Base-by-base conservation (phyloP, 2,888 invertebrate genomes). In the Eretmocerus hayati region DNA sequence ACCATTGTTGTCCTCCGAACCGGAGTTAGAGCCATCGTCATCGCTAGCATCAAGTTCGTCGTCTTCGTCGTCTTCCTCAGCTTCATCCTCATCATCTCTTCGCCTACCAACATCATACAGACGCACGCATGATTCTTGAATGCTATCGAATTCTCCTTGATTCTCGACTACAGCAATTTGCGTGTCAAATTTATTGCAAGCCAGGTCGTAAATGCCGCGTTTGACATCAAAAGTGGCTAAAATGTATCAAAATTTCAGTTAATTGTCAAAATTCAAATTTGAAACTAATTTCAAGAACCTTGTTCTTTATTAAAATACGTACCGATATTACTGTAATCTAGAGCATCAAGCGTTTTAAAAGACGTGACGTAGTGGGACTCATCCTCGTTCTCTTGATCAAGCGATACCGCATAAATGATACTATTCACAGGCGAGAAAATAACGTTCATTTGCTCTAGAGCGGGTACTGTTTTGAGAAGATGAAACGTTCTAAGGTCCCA, bases 401-500 rank as follows among this genome's bases (percentile, higher is more conserved):
- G 76, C 26, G 84, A 81, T 22, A 88, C 83, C 13, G 93, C 92
- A 73, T 94, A 97, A 52, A 97, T 83, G 22, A 90, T 87, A 59
- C 85, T 85, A 58, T 88, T 89, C 46, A 85, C 78, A 3, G 89
- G 85, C 49, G 92, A 94, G 73, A 99, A 99, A 51, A 84, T 79
- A 5, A 95, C 83, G 67, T 84, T 81, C 61, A 92, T 92, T 68
- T 93, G 91, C 67, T 96, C 93, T 54, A 99, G 75, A 0, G 88
- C 85, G 1, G 95, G 90, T 42, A 99, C 95, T 0, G 96, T 96
- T 67, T 93, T 84, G 30, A 99, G 74, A 35, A 99, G 74, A 66
- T 94, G 91, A 72, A 92, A 96, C 35, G 94, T 95, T 58, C 97
- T 76, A 21, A 97, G 72, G 70, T 99, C 99, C 97, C 97, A 99